These are phyloP conservation scores for Zelleria hepariella DNA, from an alignment of 2,888 invertebrate species.

Conservation along the genomic window DNA sequence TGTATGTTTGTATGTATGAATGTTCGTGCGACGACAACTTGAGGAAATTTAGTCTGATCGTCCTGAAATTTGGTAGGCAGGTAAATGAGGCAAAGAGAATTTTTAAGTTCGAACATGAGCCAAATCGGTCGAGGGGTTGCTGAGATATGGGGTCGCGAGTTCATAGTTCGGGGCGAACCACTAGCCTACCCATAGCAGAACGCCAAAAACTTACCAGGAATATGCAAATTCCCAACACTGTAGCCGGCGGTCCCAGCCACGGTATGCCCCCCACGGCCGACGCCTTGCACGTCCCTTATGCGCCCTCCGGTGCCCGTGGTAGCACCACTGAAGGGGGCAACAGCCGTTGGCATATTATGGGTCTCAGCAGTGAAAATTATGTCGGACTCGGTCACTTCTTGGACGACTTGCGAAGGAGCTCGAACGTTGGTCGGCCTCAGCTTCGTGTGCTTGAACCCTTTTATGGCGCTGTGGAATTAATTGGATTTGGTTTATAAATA, in stretches of 20 bases:
- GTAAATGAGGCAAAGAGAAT: too few species aligned
- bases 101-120: too few species aligned
- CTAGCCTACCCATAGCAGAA: too few species aligned
- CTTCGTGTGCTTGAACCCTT: conserved; percentile 81
- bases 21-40: too few species aligned
- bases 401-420: conserved; percentile 75
- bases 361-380: conserved; percentile 99
- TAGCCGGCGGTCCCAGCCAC: conserved; percentile 98
- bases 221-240: conserved; percentile 91
- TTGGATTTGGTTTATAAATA: too few species aligned
- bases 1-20: too few species aligned
- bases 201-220: conserved; percentile 89
- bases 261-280: conserved; percentile 93
- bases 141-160: too few species aligned
- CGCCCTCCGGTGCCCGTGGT: conserved; percentile 98
- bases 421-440: conserved; percentile 75
- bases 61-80: too few species aligned
- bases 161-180: too few species aligned
- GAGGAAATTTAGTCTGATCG: too few species aligned
- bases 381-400: conserved; percentile 78
- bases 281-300: conserved; percentile 94
- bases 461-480: conserved; percentile 86
- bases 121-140: too few species aligned
- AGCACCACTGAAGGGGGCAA: conserved; percentile 97
- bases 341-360: conserved; percentile 98